Percentiles rank a stretch among this genome's conserved stretches.
Conservation (phyloP, 2,797 vertebrate species). For the Leptoclinus maculatus region DNA sequence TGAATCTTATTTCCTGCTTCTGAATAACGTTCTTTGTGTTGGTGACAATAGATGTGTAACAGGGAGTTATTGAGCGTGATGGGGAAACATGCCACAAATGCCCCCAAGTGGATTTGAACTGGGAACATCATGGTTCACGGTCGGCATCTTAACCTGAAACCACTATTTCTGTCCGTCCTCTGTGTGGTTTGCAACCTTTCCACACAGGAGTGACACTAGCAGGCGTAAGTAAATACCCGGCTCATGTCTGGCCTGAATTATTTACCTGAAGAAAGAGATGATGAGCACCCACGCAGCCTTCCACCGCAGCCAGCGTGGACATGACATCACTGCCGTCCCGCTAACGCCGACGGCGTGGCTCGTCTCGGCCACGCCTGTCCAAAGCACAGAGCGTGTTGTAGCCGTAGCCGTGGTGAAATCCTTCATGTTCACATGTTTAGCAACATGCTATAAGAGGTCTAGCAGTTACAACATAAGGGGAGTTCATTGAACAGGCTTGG, state of each 20-base stretch:
- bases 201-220: constrained; percentile 44
- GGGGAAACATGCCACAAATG: too few species aligned
- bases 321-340: constrained; percentile 36
- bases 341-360: neutral
- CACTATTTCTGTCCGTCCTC: neutral
- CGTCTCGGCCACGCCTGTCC: neutral
- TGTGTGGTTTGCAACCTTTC: constrained; percentile 10
- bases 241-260: constrained; percentile 67
- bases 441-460: neutral
- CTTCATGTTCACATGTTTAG: neutral
- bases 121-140: rapidly evolving
- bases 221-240: constrained; percentile 62
- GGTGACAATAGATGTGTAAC: neutral
- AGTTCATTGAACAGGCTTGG: neutral
- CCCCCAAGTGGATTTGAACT: neutral
- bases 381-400: neutral
- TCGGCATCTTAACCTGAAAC: neutral
- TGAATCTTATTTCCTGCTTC: neutral
- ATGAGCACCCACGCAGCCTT: constrained; percentile 9
- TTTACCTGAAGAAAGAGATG: constrained; percentile 53
- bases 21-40: too few species aligned
- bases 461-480: neutral
- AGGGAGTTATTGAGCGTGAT: neutral
- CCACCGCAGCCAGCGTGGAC: neutral
- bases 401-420: neutral